Conservation (phyloP, 2,888 invertebrate genomes). For the Drosophila ezoana region DNA sequence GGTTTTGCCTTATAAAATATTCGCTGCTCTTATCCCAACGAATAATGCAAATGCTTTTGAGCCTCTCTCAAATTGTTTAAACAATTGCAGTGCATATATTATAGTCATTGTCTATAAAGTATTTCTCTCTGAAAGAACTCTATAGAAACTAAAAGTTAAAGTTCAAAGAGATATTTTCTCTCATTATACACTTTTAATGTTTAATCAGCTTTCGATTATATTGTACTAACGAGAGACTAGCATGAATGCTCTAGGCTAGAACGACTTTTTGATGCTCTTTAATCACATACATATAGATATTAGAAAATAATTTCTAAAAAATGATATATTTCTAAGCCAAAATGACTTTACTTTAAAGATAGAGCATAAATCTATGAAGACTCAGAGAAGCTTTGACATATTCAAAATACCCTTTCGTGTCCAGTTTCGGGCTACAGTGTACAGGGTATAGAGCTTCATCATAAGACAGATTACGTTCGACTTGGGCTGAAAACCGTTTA, state of each 20-base stretch:
- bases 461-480: not conserved
- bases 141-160: not conserved
- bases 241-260: too few species aligned
- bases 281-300: too few species aligned
- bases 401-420: not conserved
- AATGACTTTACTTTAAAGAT: too few species aligned
- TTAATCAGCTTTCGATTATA: too few species aligned
- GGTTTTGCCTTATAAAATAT: not conserved
- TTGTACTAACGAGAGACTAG: too few species aligned
- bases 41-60: slow-evolving; percentile 7
- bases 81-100: not conserved
- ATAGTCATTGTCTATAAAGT: not conserved
- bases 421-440: not conserved
- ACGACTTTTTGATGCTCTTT: too few species aligned
- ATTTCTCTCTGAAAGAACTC: not conserved
- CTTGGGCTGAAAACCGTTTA: slow-evolving; percentile 12
- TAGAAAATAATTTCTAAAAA: too few species aligned
- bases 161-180: not conserved
- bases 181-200: too few species aligned
- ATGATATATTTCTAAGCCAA: too few species aligned
- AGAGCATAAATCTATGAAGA: too few species aligned
- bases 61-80: not conserved
- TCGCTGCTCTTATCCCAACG: not conserved
- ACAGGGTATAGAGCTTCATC: not conserved
- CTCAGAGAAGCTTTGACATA: too few species aligned